Evolutionary conservation across 2,888 invertebrate genomes (phyloP).

Genomic region (Cyclophora albipunctata): DNA sequence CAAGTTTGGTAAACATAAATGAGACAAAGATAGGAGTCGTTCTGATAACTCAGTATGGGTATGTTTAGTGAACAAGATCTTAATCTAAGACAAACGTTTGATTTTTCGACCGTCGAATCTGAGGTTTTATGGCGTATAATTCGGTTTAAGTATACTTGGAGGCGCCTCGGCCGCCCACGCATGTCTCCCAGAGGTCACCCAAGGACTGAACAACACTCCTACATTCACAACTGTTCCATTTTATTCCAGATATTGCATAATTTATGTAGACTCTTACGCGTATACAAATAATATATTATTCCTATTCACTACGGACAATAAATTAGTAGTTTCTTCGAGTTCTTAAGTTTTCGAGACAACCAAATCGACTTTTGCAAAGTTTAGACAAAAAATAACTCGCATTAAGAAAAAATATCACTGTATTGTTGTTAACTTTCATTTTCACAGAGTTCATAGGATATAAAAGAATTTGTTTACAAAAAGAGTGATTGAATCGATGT

Average conservation of each 20-base stretch:
- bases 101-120: slow-evolving; percentile 30
- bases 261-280: slow-evolving; percentile 12
- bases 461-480: not conserved
- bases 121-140: slow-evolving; percentile 41
- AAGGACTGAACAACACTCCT: slow-evolving; percentile 34
- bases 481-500: slow-evolving; percentile 2
- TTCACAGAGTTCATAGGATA: too few relatives aligned
- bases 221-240: slow-evolving; percentile 20
- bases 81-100: slow-evolving; percentile 30
- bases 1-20: slow-evolving; percentile 1
- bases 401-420: too few relatives aligned
- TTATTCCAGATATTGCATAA: slow-evolving; percentile 11
- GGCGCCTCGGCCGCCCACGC: slow-evolving; percentile 42
- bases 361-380: too few relatives aligned
- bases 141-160: slow-evolving; percentile 33
- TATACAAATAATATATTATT: not conserved
- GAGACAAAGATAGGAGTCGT: not conserved
- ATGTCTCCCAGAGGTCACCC: slow-evolving; percentile 38
- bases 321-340: not conserved
- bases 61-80: slow-evolving; percentile 21
- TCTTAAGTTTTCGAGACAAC: too few relatives aligned
- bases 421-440: not conserved
- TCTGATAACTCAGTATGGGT: slow-evolving; percentile 8
- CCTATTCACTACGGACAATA: not conserved
- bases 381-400: too few relatives aligned